phyloP scores from a whole-genome alignment of 2,113 vertebrate species.

The Engraulis encrasicolus region DNA sequence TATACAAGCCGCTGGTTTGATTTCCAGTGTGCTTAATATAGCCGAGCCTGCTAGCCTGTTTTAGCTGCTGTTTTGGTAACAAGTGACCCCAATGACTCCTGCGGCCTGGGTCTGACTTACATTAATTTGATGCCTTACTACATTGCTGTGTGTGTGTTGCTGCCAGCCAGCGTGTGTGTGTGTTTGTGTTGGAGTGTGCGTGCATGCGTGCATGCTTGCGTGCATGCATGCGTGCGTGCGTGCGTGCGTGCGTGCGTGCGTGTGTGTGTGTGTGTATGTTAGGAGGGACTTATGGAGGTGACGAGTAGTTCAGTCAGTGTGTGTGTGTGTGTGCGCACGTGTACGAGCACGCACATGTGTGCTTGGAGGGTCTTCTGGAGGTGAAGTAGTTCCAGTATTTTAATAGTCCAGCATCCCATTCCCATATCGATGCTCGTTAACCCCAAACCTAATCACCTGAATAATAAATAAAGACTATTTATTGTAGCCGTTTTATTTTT shows the following conservation, averaged over 20 bases:
- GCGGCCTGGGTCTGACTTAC: background rate
- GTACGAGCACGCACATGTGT: too few relatives aligned
- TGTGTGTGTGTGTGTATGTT: too few relatives aligned
- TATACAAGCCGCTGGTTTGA: conserved; percentile 2
- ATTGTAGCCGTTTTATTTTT: background rate
- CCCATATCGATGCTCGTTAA: background rate
- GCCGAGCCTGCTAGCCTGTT: background rate
- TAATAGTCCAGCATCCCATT: background rate
- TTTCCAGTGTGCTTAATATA: background rate
- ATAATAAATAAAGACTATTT: background rate
- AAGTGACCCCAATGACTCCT: conserved; percentile 21
- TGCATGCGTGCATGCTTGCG: too few relatives aligned
- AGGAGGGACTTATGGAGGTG: background rate
- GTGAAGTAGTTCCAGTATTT: background rate
- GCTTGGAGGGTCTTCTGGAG: too few relatives aligned
- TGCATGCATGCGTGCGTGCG: too few relatives aligned
- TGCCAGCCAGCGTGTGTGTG: too few relatives aligned
- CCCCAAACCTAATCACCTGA: background rate
- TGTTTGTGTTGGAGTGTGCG: too few relatives aligned
- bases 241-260: too few relatives aligned
- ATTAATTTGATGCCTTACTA: background rate
- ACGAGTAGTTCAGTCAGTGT: too few relatives aligned
- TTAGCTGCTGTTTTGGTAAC: conserved; percentile 15
- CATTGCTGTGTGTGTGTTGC: background rate
- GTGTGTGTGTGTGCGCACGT: too few relatives aligned